Evolutionary conservation across 2,888 invertebrate species (phyloP).

Genomic region (Epiblema foenella): DNA sequence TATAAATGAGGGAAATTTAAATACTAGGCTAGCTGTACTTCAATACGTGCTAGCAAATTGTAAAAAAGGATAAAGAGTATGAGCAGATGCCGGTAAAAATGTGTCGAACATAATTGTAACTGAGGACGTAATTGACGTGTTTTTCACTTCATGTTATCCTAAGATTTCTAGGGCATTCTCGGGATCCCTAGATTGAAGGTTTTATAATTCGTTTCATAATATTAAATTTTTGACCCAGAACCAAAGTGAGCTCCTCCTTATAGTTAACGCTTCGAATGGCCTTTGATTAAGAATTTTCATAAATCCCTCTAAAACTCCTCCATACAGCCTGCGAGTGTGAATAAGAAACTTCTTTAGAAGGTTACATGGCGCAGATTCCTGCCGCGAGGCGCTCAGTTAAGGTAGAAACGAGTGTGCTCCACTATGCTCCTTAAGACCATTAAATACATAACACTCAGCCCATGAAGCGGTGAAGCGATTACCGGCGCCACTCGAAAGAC

Average conservation of each 20-base stretch:
- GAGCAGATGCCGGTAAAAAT: neutral
- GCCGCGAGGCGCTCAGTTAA: constrained; percentile 21
- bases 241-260: too few relatives aligned
- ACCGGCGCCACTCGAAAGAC: too few relatives aligned
- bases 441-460: neutral
- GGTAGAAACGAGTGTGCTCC: constrained; percentile 10
- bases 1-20: neutral
- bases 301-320: neutral
- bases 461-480: too few relatives aligned
- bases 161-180: neutral
- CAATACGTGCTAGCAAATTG: neutral
- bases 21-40: neutral
- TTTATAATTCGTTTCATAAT: too few relatives aligned
- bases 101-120: neutral
- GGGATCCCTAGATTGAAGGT: too few relatives aligned
- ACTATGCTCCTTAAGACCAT: constrained; percentile 9
- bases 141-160: neutral
- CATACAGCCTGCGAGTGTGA: neutral
- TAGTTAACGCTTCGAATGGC: too few relatives aligned
- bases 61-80: neutral
- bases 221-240: too few relatives aligned
- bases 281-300: neutral
- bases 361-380: constrained; percentile 14
- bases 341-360: constrained; percentile 12
- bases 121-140: neutral